Conservation (phyloP, 2,113 vertebrate species). For the Artemisiospiza belli region DNA sequence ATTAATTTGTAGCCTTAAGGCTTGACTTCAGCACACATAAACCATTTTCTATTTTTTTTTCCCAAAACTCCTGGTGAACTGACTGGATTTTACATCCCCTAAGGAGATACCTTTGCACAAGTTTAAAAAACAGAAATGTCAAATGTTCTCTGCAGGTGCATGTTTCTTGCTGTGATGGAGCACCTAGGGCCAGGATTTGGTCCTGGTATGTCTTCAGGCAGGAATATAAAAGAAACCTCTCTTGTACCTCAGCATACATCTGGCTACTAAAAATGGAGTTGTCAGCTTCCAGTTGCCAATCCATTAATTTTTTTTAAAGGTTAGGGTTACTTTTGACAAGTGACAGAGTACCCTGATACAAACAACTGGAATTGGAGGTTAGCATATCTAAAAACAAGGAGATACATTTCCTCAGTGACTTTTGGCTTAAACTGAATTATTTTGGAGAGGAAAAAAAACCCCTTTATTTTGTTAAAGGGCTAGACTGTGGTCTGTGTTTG, state of each 20-base stretch:
- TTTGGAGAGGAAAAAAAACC: neutral
- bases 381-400: neutral
- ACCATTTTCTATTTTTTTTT: neutral
- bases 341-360: neutral
- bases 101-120: neutral
- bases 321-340: slow-evolving; percentile 27
- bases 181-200: slow-evolving; percentile 19
- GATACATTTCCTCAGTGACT: neutral
- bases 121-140: slow-evolving; percentile 21
- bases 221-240: slow-evolving; percentile 14
- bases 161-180: neutral
- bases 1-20: neutral
- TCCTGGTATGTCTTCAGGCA: slow-evolving; percentile 9
- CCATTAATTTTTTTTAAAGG: slow-evolving; percentile 46
- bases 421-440: neutral
- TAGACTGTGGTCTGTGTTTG: neutral
- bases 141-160: neutral
- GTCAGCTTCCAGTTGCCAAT: slow-evolving; percentile 48
- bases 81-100: neutral
- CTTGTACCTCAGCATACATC: neutral
- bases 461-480: slow-evolving; percentile 9
- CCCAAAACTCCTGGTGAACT: neutral
- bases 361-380: neutral
- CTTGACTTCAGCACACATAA: neutral
- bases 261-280: slow-evolving; percentile 48